Base-by-base conservation (phyloP, 2,113 vertebrate genomes). In the Sceloporus undulatus region DNA sequence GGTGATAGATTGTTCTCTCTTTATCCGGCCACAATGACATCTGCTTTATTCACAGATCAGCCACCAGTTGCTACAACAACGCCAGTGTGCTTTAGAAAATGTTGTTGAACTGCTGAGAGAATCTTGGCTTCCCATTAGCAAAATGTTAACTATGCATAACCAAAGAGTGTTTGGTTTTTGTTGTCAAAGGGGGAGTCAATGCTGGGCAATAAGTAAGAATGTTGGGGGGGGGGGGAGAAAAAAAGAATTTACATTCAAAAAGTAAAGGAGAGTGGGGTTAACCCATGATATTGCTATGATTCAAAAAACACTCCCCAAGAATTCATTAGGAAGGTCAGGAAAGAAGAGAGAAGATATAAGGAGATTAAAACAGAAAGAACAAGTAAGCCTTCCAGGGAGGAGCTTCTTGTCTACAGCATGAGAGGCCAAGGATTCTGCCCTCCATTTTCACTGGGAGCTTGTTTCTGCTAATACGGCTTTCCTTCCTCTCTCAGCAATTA, bases 61-160 rank as follows among this genome's bases (percentile, higher is more conserved):
- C 95, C 91, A 95, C 95, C 91, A 96, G 98, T 99, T 97, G 97
- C 98, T 97, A 97, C 96, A 97, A 97, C 97, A 97, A 99, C 96
- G 91, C 87, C 94, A 96, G 93, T 85, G 95, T 91, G 94, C 96
- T 94, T 95, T 94, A 97, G 98, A 97, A 98, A 98, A 99, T 98
- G 98, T 95, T 96, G 95, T 96, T 86, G 93, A 94, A 95, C 96
- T 96, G 97, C 98, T 95, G 93, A 93, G 94, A 97, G 96, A 97
- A 97, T 97, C 96, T 95, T 94, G 95, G 94, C 94, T 94, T 94
- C 97, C 96, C 95, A 95, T 97, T 97, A 97, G 97, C 95, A 95
- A 98, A 98, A 97, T 97, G 97, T 97, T 97, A 98, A 97, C 97
- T 97, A 98, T 98, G 97, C 97, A 97, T 98, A 97, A 97, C 96